Evolutionary conservation across 2,797 vertebrate species (phyloP).

Genomic region (Fundulus diaphanus): DNA sequence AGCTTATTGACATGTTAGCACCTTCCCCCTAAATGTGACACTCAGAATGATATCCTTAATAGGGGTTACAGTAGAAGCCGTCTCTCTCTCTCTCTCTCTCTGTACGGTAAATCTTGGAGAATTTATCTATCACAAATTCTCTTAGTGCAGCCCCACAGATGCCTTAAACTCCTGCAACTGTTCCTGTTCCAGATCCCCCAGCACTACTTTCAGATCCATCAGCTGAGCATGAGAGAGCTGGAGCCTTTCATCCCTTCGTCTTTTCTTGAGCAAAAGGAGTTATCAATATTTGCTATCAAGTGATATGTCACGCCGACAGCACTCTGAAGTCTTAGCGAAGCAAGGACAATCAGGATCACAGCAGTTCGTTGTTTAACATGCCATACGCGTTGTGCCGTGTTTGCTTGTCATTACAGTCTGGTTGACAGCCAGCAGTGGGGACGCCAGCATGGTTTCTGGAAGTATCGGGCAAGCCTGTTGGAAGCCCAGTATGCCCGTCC

Average conservation of each 20-base stretch:
- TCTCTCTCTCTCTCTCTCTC: neutral
- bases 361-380: neutral
- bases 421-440: neutral
- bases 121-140: conserved; percentile 7
- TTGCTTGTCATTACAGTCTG: neutral
- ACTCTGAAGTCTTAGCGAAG: neutral
- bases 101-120: conserved; percentile 26
- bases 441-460: neutral
- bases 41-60: conserved; percentile 23
- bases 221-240: conserved; percentile 5
- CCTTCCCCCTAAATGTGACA: conserved; percentile 5
- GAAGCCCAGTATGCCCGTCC: neutral
- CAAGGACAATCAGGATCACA: neutral
- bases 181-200: neutral
- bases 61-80: conserved; percentile 14
- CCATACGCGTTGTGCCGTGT: neutral
- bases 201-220: neutral
- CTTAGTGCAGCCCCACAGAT: conserved; percentile 32
- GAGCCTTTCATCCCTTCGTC: no score
- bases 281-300: neutral
- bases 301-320: neutral
- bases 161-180: conserved; percentile 37
- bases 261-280: neutral
- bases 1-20: conserved; percentile 32
- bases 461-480: neutral